Conservation (phyloP, 2,888 invertebrate genomes). For the Rosalia funebris region DNA sequence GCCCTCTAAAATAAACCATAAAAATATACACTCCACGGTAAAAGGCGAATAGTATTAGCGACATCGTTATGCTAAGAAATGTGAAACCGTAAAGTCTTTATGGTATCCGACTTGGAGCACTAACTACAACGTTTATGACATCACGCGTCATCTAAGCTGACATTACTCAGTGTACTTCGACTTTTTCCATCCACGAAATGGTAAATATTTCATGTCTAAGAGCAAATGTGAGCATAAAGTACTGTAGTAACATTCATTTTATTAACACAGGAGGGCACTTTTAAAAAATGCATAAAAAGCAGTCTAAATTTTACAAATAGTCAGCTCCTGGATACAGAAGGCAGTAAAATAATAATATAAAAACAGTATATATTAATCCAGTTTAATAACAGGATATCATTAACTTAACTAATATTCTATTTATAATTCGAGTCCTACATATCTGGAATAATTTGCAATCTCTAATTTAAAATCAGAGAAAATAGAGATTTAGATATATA, state of each 20-base stretch:
- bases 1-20: slow-evolving; percentile 14
- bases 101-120: slow-evolving; percentile 13
- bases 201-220: slow-evolving; percentile 8
- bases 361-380: too few species aligned
- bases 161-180: slow-evolving; percentile 4
- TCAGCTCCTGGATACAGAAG: too few species aligned
- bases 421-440: too few species aligned
- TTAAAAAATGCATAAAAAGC: neutral
- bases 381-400: too few species aligned
- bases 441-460: too few species aligned
- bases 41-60: slow-evolving; percentile 9
- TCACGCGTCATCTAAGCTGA: slow-evolving; percentile 18
- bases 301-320: slow-evolving; percentile 3
- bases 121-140: slow-evolving; percentile 17
- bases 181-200: neutral
- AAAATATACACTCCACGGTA: slow-evolving; percentile 4
- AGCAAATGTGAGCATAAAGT: slow-evolving; percentile 1
- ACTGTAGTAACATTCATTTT: slow-evolving; percentile 10
- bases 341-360: too few species aligned
- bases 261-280: neutral
- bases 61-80: slow-evolving; percentile 14
- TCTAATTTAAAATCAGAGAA: too few species aligned
- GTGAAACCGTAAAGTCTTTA: slow-evolving; percentile 11
- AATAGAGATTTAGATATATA: too few species aligned
- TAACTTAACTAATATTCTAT: too few species aligned